Conservation (phyloP, 2,113 vertebrate genomes). For the Brachypteracias leptosomus region DNA sequence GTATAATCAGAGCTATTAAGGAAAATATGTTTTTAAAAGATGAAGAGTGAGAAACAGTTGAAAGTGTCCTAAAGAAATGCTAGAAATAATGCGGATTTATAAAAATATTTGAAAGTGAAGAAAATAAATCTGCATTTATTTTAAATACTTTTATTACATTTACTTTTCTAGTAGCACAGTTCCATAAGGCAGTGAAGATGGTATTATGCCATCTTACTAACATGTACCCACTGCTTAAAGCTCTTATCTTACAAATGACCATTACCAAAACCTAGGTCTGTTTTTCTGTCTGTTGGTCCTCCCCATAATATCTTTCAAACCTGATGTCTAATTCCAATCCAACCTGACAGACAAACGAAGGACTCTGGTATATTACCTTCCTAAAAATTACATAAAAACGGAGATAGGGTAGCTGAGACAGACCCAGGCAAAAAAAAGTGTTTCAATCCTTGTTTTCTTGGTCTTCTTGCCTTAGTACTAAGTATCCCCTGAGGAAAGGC, state of each 20-base stretch:
- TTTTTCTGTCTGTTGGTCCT: neutral
- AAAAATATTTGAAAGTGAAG: neutral
- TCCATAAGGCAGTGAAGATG: neutral
- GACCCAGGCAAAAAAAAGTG: too few relatives aligned
- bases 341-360: neutral
- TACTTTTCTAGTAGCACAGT: neutral
- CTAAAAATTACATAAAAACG: neutral
- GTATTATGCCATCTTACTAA: conserved; percentile 22
- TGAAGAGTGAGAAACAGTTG: conserved; percentile 27
- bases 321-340: neutral
- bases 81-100: conserved; percentile 10
- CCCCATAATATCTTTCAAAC: neutral
- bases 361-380: neutral
- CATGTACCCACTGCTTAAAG: neutral
- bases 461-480: too few relatives aligned
- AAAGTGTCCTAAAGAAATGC: conserved; percentile 23
- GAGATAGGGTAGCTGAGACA: neutral
- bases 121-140: neutral
- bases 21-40: conserved; percentile 39
- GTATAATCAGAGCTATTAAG: neutral
- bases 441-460: too few relatives aligned
- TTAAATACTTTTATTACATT: conserved; percentile 2
- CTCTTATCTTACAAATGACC: conserved; percentile 44
- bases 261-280: neutral
- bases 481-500: neutral